These are phyloP conservation scores for Hemichromis elongatus DNA, from an alignment of 2,113 vertebrate species.

Conservation along the genomic window DNA sequence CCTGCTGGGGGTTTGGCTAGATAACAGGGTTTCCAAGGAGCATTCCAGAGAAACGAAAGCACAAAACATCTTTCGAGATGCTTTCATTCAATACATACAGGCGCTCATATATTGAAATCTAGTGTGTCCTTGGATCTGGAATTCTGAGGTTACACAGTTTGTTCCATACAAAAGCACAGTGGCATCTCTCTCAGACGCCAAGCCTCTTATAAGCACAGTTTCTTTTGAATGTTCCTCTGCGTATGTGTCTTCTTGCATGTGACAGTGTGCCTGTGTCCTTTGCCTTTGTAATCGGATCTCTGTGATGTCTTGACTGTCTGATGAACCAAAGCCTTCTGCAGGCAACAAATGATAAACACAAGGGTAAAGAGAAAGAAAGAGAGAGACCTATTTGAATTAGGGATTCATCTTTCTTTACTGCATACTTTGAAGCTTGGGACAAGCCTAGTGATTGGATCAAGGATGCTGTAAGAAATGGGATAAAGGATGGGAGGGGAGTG, in stretches of 20 bases:
- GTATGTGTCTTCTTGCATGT: neutral
- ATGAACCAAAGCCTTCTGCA: conserved; percentile 30
- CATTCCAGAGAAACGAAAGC: neutral
- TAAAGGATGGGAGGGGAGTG: conserved; percentile 44
- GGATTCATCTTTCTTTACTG: conserved; percentile 34
- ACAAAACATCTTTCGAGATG: conserved; percentile 1
- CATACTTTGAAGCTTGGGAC: conserved; percentile 48
- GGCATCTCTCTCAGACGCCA: conserved; percentile 14
- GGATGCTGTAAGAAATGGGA: conserved; percentile 47
- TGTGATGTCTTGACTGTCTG: conserved; percentile 56
- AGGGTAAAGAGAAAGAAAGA: conserved; percentile 16
- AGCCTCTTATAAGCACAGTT: conserved; percentile 32
- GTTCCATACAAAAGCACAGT: conserved; percentile 27
- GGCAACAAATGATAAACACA: conserved; percentile 40
- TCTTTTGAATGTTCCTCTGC: conserved; percentile 24
- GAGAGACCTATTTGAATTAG: conserved; percentile 44
- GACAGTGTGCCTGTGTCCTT: conserved; percentile 24
- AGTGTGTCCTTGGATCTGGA: neutral
- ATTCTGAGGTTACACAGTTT: conserved; percentile 32
- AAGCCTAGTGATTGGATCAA: conserved; percentile 59
- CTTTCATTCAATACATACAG: neutral
- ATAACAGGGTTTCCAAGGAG: neutral
- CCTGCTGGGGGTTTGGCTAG: neutral
- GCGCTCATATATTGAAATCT: neutral
- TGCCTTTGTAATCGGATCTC: conserved; percentile 51